phyloP scores from a whole-genome alignment of 2,888 invertebrate genomes.

The Noctua pronuba region DNA sequence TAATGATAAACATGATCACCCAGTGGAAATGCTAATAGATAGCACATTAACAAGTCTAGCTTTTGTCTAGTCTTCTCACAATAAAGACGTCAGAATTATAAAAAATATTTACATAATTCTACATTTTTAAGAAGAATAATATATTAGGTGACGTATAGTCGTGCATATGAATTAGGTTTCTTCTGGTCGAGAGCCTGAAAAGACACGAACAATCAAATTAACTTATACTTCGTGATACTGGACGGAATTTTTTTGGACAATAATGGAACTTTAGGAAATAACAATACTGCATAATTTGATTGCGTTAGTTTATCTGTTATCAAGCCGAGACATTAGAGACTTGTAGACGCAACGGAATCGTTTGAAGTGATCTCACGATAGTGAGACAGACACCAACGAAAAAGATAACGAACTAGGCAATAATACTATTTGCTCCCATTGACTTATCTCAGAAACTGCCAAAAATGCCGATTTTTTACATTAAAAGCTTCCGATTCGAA shows the following conservation, averaged over 20 bases:
- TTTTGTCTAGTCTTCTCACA: background rate
- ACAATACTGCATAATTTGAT: background rate
- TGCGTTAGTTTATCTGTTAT: background rate
- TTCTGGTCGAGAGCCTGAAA: background rate
- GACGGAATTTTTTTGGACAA: background rate
- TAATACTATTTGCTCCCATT: background rate
- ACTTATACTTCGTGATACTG: background rate
- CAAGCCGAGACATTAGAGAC: background rate
- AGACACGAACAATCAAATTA: background rate
- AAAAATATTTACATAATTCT: background rate
- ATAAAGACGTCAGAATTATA: background rate
- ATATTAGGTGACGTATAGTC: background rate
- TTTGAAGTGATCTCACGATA: background rate
- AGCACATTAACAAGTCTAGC: background rate
- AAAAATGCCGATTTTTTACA: background rate
- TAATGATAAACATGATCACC: background rate
- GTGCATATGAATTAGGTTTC: background rate
- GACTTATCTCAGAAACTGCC: constrained; percentile 14
- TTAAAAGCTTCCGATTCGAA: background rate
- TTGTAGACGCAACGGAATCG: background rate
- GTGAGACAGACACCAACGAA: background rate
- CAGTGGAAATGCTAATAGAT: background rate
- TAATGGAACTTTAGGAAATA: background rate
- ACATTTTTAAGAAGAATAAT: background rate
- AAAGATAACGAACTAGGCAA: constrained; percentile 15